Evolutionary conservation across 2,888 invertebrate species (phyloP), one percentile per base, ranked within the genome.

Genomic region (Acleris laterana): DNA sequence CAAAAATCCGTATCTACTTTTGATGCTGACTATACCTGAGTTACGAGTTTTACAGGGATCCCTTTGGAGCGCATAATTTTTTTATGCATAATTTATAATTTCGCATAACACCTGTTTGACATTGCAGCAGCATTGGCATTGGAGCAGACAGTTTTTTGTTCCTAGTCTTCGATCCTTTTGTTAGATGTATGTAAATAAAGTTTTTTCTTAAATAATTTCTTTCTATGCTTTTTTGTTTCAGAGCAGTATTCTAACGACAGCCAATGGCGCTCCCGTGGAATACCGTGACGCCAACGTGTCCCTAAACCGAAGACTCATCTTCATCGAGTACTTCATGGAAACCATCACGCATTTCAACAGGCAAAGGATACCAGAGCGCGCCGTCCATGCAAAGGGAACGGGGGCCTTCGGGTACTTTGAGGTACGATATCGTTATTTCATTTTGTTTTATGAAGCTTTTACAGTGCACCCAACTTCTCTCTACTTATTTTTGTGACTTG

Each of bases 371-470:
- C 98, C 98, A 0, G 98, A 98, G 84, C 94, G 98, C 69, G 96
- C 98, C 0, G 98, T 98, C 1, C 98, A 98, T 82, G 98, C 98
- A 0, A 98, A 98, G 88, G 98, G 98, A 68, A 97, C 96, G 44
- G 98, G 96, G 16, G 97, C 97, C 2, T 97, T 96, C 82, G 97
- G 96, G 0, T 96, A 96, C 78, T 97, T 97, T 75, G 96, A 97
- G 87, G 64, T 64, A 55, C 1, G 25, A 25, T 25, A 25, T 1
- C 25, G 5, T 25, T 5, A 25, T 25, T 2, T 2, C 2, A 20
- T 1, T 20, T 20, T 1, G 20, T 20, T 20, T 20, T 20, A 20
- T 20, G 2, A 20, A 20, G 20, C 20, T 20, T 20, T 20, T 20
- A 20, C 20, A 20, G 20, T 20, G 20, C 20, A 2, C 20, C 3